Percentiles rank a stretch among this genome's conserved stretches.
Evolutionary conservation across 2,888 invertebrate species (phyloP).

Genomic region (Synergus laeviventris): DNA sequence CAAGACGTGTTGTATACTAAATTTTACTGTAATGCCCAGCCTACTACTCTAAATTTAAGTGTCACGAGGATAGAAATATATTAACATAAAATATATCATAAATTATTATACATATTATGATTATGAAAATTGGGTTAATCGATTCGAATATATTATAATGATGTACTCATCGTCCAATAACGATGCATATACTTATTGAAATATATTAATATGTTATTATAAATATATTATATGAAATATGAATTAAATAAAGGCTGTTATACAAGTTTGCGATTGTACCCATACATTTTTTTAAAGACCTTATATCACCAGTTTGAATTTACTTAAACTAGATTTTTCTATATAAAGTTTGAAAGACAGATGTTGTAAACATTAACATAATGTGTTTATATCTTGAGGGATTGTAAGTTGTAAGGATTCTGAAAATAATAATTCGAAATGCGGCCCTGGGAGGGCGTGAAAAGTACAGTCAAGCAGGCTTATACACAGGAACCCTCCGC

Average conservation of each 20-base stretch:
- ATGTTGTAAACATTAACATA: conserved; percentile 1
- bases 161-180: conserved; percentile 8
- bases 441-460: conserved; percentile 68
- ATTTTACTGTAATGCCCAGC: conserved; percentile 5
- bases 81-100: conserved; percentile 12
- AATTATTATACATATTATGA: conserved; percentile 4
- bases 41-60: conserved; percentile 4
- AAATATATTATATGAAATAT: conserved; percentile 42
- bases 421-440: conserved; percentile 45
- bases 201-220: conserved; percentile 41
- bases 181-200: conserved; percentile 11
- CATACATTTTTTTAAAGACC: neutral
- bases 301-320: neutral
- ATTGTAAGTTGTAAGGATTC: conserved; percentile 38
- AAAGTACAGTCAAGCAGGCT: conserved; percentile 73
- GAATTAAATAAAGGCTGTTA: conserved; percentile 72
- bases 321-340: no score
- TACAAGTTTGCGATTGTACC: conserved; percentile 56
- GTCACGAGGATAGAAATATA: conserved; percentile 27
- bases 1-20: neutral
- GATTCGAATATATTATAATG: conserved; percentile 16
- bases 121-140: conserved; percentile 4
- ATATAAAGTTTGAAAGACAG: neutral
- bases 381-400: conserved; percentile 28
- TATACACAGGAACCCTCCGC: conserved; percentile 55